A percentile compares a stretch with the other conserved stretches of the same genome.
These are phyloP conservation scores for Drosophila asahinai DNA, from an alignment of 1,140 invertebrate genomes.

Conservation along the genomic window DNA sequence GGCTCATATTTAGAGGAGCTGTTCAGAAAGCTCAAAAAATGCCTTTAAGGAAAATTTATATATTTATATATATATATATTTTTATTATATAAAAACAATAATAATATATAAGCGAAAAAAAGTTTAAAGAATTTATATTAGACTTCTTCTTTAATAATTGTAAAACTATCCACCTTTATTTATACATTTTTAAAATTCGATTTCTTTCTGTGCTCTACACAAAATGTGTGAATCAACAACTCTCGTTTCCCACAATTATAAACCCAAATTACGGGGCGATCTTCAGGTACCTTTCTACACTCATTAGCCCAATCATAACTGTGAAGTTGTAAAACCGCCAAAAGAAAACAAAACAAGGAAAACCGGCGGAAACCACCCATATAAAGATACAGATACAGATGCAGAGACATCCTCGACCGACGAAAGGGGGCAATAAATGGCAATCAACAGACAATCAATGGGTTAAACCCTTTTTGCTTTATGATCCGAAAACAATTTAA, in stretches of 20 bases:
- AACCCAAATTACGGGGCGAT: constrained; percentile 17
- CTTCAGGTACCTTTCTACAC: constrained; percentile 22
- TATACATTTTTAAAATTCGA: too few species aligned
- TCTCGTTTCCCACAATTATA: constrained; percentile 32
- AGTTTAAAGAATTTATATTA: too few species aligned
- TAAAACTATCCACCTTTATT: not conserved
- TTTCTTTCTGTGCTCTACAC: not conserved
- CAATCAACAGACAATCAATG: constrained; percentile 79
- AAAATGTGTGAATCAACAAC: constrained; percentile 12
- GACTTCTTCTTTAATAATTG: too few species aligned
- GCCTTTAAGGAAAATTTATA: not conserved
- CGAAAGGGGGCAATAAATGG: constrained; percentile 69
- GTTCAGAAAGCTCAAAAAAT: not conserved
- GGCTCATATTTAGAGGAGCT: not conserved
- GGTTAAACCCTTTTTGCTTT: constrained; percentile 79
- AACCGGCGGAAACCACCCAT: constrained; percentile 46
- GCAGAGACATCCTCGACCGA: constrained; percentile 22
- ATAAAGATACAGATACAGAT: constrained; percentile 42
- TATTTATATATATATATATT: too few species aligned
- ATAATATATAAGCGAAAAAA: too few species aligned
- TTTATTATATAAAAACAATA: too few species aligned
- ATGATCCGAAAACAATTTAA: constrained; percentile 83
- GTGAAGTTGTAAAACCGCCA: constrained; percentile 74
- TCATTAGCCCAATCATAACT: constrained; percentile 75
- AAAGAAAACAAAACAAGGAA: constrained; percentile 26